Conservation (phyloP, 2,888 invertebrate species). For the Idaea straminata region DNA sequence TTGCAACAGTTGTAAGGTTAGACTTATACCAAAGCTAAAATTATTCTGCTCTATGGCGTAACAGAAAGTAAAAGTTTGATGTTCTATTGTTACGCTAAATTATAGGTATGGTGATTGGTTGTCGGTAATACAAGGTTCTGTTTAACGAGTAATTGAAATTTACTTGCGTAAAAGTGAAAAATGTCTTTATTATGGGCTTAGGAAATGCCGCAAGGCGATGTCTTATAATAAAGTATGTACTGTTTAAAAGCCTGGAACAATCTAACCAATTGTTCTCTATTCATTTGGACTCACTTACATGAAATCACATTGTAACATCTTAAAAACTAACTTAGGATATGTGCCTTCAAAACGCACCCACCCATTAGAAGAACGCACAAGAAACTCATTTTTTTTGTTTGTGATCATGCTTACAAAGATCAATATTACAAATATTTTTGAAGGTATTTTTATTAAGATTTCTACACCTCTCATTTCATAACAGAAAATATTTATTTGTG, state of each 20-base stretch:
- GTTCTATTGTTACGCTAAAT: constrained; percentile 30
- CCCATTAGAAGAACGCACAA: no score
- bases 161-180: constrained; percentile 1
- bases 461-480: no score
- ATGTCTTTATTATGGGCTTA: not conserved
- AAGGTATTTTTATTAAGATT: no score
- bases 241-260: no score
- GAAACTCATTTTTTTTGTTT: no score
- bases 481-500: not conserved
- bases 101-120: not conserved
- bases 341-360: no score
- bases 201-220: not conserved
- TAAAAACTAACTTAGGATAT: no score
- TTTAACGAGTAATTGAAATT: not conserved
- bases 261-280: no score
- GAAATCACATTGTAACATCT: no score
- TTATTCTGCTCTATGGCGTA: constrained; percentile 47
- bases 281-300: no score
- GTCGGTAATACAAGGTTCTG: not conserved
- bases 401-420: no score
- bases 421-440: no score
- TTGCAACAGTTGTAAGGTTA: constrained; percentile 35
- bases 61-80: constrained; percentile 43
- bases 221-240: not conserved
- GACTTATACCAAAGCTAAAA: constrained; percentile 17